Evolutionary conservation across 2,888 invertebrate species (phyloP), one percentile per base, ranked within the genome.

Genomic region (Calliopum simillimum): DNA sequence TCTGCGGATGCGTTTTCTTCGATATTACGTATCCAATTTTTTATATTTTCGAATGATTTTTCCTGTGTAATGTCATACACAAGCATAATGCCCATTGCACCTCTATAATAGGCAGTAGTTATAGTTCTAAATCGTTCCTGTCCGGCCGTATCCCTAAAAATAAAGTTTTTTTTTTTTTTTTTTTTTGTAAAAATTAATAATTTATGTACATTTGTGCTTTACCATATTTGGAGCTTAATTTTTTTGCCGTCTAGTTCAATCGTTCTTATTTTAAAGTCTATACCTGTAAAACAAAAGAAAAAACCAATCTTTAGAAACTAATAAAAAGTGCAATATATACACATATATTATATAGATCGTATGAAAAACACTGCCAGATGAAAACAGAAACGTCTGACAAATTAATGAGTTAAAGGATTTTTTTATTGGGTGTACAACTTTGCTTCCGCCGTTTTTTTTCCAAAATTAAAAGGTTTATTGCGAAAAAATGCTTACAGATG

Each of bases 11-110:
- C 99, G 89, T 99, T 98, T 88, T 99, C 98, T 86, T 99, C 98
- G 83, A 99, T 99, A 88, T 99, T 99, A 82, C 98, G 90, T 78
- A 99, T 97, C 99, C 99, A 99, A 86, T 99, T 99, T 85, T 98
- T 96, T 71, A 99, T 99, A 85, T 99, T 99, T 87, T 99, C 97
- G 88, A 99, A 99, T 79, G 97, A 98, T 88, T 98, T 98, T 85
- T 98, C 98, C 88, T 98, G 98, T 80, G 99, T 99, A 78, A 99
- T 98, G 87, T 99, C 99, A 87, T 99, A 99, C 49, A 98, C 98
- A 77, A 99, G 90, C 97, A 99, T 98, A 78, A 99, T 99, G 73
- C 99, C 99, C 98, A 99, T 99, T 55, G 99, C 99, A 63, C 99
- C 99, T 79, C 99, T 91, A 88, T 99, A 99, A 86, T 99, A 99